These are phyloP conservation scores for Nothobranchius kuhntae DNA, from an alignment of 2,113 vertebrate species.

Conservation along the genomic window DNA sequence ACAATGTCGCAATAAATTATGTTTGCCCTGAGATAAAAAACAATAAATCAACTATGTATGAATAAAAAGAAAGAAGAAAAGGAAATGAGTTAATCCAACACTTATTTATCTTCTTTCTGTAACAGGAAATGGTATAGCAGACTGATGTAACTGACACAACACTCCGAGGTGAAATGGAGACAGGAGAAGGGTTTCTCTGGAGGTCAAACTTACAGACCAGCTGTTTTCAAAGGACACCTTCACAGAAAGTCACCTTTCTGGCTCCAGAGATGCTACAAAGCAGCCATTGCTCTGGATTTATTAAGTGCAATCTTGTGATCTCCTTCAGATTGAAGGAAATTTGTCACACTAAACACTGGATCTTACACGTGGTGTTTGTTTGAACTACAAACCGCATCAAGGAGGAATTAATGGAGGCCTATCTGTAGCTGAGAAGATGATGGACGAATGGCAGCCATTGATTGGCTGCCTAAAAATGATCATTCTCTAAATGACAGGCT, in stretches of 20 bases:
- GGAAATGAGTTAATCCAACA: no score
- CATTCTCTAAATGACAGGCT: constrained; percentile 20
- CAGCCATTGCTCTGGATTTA: constrained; percentile 24
- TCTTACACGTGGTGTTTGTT: constrained; percentile 22
- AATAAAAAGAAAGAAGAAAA: no score
- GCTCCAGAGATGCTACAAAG: constrained; percentile 29
- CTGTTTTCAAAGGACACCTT: constrained; percentile 15
- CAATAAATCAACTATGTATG: no score
- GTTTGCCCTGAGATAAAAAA: no score
- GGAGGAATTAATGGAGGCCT: constrained; percentile 20
- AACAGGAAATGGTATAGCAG: constrained; percentile 34
- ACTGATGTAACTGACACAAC: constrained; percentile 6
- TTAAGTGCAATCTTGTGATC: constrained; percentile 59
- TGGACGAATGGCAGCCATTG: constrained; percentile 46
- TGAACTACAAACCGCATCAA: constrained; percentile 45
- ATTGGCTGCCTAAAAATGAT: constrained; percentile 33
- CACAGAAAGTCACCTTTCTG: constrained; percentile 2
- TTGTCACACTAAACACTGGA: constrained; percentile 66
- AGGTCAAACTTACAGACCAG: constrained; percentile 7
- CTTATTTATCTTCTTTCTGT: constrained; percentile 4
- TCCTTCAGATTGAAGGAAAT: constrained; percentile 31
- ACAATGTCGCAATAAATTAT: no score
- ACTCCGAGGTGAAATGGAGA: constrained; percentile 19
- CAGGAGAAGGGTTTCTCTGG: constrained; percentile 7
- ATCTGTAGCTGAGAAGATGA: constrained; percentile 12